Conservation (phyloP, 1,140 invertebrate species). For the Nautilus pompilius region DNA sequence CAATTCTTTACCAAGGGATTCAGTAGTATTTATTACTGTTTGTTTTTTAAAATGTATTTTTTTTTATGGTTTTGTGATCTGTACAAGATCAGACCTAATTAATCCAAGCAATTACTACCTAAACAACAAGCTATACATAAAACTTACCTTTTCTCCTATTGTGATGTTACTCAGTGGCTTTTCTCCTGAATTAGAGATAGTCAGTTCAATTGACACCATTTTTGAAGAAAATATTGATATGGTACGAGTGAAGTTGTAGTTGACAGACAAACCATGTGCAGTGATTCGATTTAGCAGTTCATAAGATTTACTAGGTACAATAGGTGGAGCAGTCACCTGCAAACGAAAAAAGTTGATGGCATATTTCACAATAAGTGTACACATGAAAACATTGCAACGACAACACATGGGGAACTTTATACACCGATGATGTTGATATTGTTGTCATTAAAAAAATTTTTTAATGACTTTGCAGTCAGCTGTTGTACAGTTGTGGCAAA, state of each 20-base stretch:
- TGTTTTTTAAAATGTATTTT: too few relatives aligned
- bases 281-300: constrained; percentile 79
- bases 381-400: too few relatives aligned
- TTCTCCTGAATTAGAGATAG: constrained; percentile 71
- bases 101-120: constrained; percentile 43
- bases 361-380: too few relatives aligned
- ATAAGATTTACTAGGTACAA: constrained; percentile 62
- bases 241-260: constrained; percentile 60
- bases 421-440: too few relatives aligned
- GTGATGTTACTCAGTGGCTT: constrained; percentile 71
- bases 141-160: constrained; percentile 69
- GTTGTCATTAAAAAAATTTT: too few relatives aligned
- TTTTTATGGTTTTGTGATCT: too few relatives aligned
- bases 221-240: constrained; percentile 76
- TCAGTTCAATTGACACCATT: constrained; percentile 82
- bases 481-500: too few relatives aligned
- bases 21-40: too few relatives aligned
- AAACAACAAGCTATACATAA: neutral
- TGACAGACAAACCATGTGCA: constrained; percentile 72
- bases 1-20: too few relatives aligned
- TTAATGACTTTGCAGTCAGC: too few relatives aligned
- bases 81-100: too few relatives aligned
- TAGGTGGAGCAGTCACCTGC: constrained; percentile 60
- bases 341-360: constrained; percentile 36
- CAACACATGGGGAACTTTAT: too few relatives aligned